Evolutionary conservation across 2,888 invertebrate species (phyloP), one percentile per base, ranked within the genome.

Genomic region (Liodrosophila aerea): DNA sequence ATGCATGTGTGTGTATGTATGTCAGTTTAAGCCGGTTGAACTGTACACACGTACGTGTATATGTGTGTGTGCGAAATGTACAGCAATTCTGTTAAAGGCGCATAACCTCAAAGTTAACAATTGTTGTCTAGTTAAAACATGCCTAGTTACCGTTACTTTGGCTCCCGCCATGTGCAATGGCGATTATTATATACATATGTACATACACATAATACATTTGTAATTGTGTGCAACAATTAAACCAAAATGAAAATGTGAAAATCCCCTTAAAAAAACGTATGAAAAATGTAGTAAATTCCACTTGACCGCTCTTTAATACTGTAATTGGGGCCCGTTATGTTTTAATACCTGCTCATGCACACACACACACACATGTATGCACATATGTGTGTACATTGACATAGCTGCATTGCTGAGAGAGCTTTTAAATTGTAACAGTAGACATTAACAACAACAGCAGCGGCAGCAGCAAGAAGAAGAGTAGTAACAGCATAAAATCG

Each of bases 291-390:
- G 68, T 64, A 75, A 85, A 85, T 75, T 80, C 80, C 73, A 61
- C 69, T 56, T 64, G 58, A 59, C 50, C 71, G 64, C 65, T 73
- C 74, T 70, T 81, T 57, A 68, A 68, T 75, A 76, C 81, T 64
- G 84, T 81, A 81, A 85, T 85, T 85, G 84, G n/a, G 67, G 63
- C 51, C 81, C 86, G 81, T 85, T 81, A 81, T 76, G 82, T 85
- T 84, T 81, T 73, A 76, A 70, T 74, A 76, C 81, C 72, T 62
- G 63, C 69, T 60, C 66, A 80, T 62, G 56, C 64, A 57, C 56
- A 45, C 64, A 58, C 43, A 61, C 18, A 64, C 34, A 37, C 27
- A 58, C 13, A 29, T 13, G 49, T 16, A 51, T 40, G 34, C 36
- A 30, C 16, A n/a, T 18, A 30, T 18, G 22, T 41, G 16, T 34